Conservation (phyloP, 2,797 vertebrate genomes). For the Sorex maritimensis region DNA sequence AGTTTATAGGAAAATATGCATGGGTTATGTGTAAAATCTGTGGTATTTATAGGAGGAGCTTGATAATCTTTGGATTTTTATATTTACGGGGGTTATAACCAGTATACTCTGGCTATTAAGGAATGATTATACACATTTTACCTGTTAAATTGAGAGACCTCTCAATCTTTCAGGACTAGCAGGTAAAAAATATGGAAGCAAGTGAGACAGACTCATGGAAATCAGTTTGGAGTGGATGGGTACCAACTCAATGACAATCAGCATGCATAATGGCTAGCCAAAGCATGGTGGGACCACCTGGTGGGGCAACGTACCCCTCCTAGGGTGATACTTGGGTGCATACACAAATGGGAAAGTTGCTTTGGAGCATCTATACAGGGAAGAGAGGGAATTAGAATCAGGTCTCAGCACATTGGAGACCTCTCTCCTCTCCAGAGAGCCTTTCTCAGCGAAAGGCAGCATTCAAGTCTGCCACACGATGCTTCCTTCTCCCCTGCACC, state of each 20-base stretch:
- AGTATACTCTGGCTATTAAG: neutral
- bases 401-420: neutral
- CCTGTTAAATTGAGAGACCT: neutral
- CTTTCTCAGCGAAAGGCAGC: neutral
- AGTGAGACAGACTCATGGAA: neutral
- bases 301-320: accelerated
- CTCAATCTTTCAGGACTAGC: neutral
- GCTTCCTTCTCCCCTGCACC: neutral
- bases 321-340: neutral
- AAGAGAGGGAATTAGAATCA: conserved; percentile 2
- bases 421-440: neutral
- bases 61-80: neutral
- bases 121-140: neutral
- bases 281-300: neutral
- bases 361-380: neutral
- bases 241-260: neutral
- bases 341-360: neutral
- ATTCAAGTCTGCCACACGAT: neutral
- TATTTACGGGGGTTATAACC: neutral
- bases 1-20: neutral
- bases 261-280: neutral
- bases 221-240: neutral
- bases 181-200: neutral
- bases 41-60: neutral
- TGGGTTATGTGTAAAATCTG: neutral